Percentiles rank a stretch among this genome's conserved stretches.
These are phyloP conservation scores for Scytalopus superciliaris DNA, from an alignment of 2,113 vertebrate species.

Conservation along the genomic window DNA sequence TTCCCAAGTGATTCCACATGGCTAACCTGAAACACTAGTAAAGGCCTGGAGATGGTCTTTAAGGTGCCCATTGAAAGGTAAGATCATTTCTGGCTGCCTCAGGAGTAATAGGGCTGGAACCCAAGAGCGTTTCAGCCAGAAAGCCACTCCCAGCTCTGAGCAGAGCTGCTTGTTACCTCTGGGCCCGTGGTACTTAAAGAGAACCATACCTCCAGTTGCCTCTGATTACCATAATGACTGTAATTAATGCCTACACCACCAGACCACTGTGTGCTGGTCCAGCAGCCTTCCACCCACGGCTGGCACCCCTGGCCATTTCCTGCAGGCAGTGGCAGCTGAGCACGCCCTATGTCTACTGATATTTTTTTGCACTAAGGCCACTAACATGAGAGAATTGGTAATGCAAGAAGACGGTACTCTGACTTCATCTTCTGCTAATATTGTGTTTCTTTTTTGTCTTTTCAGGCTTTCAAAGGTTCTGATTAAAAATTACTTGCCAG, in stretches of 20 bases:
- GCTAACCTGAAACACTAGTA: not conserved
- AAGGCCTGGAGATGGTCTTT: not conserved
- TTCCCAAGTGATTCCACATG: not conserved
- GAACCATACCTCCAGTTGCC: not conserved
- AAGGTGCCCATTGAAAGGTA: not conserved
- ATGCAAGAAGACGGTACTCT: not conserved
- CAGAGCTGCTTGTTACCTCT: not conserved
- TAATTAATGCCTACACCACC: not conserved
- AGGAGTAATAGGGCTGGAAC: not conserved
- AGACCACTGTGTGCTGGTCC: not conserved
- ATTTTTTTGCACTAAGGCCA: not conserved
- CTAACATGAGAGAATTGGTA: not conserved
- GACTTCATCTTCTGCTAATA: not conserved
- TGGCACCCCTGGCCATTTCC: not conserved
- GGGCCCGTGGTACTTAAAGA: not conserved
- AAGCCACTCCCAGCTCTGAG: not conserved
- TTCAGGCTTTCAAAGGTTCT: not conserved
- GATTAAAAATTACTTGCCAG: not conserved
- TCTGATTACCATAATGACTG: not conserved
- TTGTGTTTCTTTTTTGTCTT: not conserved
- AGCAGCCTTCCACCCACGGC: not conserved
- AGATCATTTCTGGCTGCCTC: not conserved
- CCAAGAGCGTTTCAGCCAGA: not conserved
- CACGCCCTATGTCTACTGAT: not conserved
- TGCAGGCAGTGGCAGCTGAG: rapidly evolving